phyloP scores from a whole-genome alignment of 2,888 invertebrate genomes.

The Dioctria linearis region DNA sequence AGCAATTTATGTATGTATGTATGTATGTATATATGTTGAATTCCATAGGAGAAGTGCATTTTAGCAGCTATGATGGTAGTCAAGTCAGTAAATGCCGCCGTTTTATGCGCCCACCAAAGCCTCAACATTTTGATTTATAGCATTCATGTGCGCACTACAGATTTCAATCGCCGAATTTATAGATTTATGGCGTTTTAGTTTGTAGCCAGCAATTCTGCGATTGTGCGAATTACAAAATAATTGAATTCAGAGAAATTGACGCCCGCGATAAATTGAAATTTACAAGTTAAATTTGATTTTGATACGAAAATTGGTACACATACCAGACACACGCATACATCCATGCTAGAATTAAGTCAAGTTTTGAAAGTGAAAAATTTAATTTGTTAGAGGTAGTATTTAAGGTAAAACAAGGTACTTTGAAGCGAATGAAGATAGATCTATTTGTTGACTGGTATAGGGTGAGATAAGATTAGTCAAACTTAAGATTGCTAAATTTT shows the following conservation, averaged over 20 bases:
- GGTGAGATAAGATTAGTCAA: no score
- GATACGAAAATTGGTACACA: no score
- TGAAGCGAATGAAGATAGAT: no score
- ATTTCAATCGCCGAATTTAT: constrained; percentile 44
- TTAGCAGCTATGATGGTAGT: not conserved
- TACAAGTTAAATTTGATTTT: not conserved
- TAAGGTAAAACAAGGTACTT: no score
- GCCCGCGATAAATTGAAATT: not conserved
- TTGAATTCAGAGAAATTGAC: constrained; percentile 25
- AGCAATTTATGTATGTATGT: constrained; percentile 25
- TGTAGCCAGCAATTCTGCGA: constrained; percentile 14
- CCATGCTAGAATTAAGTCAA: no score
- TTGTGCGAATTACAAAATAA: constrained; percentile 2
- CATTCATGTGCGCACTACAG: constrained; percentile 12
- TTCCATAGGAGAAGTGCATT: constrained; percentile 20
- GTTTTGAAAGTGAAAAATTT: no score
- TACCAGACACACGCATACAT: no score
- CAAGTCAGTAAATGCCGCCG: not conserved
- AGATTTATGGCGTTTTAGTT: constrained; percentile 35
- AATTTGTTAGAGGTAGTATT: no score
- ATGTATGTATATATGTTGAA: no score
- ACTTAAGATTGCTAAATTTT: no score
- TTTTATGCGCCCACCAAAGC: constrained; percentile 19
- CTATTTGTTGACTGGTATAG: no score
- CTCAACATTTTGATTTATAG: constrained; percentile 25